Base-by-base conservation (phyloP, 2,113 vertebrate species). In the Perca flavescens region DNA sequence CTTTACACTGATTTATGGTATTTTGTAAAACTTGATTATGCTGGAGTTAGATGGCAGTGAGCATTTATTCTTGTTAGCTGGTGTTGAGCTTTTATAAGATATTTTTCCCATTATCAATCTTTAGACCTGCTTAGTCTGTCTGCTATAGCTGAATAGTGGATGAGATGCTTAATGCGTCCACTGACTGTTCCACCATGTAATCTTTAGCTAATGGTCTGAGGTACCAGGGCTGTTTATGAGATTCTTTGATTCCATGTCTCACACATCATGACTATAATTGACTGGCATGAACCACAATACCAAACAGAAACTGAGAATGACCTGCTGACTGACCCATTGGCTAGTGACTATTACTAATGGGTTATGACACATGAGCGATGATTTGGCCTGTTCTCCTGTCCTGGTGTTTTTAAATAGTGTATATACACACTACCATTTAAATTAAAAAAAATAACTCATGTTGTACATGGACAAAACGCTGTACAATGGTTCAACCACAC, bases 231-330 rank as follows among this genome's bases (percentile, higher is more conserved):
- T 81, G 28, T 79, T 78, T 43, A 28, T 74, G 31, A 74, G 14
- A 66, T 31, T 52, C 21, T 7, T n/a, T 56, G 4, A 52, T 15
- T 3, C 14, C 7, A n/a, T 64, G 64, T 80, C 28, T 58, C n/a
- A 19, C 56, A 31, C 56, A 22, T 62, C 43, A 78, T 28, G 53
- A 28, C 21, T 46, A 7, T 56, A 46, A 22, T 57, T 52, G 52
- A 34, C 21, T 60, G 62, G 31, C 21, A 15, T 9, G 22, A 78
- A 67, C 19, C 57, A 80, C 46, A 54, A 58, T 57, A 67, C 40
- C 63, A 64, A n/a, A 67, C 40, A 53, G 16, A 76, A 63, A 70
- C 58, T 36, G 46, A 73, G 16, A 67, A 63, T 72, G 49, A 58
- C 21, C 22, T 31, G 17, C 17, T 57, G 40, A 46, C 52, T 50